Evolutionary conservation across 2,113 vertebrate species (phyloP), one percentile per base, ranked within the genome.

Genomic region (Megaptera novaeangliae): DNA sequence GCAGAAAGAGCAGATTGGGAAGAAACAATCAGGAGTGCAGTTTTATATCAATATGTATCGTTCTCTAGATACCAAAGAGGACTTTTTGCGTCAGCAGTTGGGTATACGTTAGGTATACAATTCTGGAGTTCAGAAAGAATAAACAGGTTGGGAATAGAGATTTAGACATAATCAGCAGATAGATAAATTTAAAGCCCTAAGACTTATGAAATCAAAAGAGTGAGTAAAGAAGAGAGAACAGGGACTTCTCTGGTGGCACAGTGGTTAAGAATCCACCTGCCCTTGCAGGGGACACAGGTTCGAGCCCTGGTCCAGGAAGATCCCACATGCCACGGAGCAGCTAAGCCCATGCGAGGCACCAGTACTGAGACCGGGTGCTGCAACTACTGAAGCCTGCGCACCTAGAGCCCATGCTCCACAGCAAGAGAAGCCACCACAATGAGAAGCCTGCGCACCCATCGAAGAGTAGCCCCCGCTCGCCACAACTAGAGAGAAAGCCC

Each of bases 191-290:
- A 80, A 57, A 94, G 46, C 21, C 61, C 4, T 61, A 61, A 89
- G 21, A 78, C 68, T 78, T 39, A 89, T 27, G 23, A 77, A 95
- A 84, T 88, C 44, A n/a, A 61, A 36, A 81, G 13, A 94, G 21
- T n/a, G 36, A 39, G 13, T 57, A 8, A 11, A 27, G 17, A 44
- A 69, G 64, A 87, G 20, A 57, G 55, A 20, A 57, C 55, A 57
- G 55, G 55, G 52, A 52, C 52, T 52, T 52, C 52, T 18, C 52
- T 52, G 52, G 52, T 52, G 52, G 52, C 15, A 1, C 52, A 17
- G 52, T 6, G 17, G 52, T 52, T 52, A 6, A 52, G 52, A 52
- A 52, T 52, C 49, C 49, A 52, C 49, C 49, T 52, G 49, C 49
- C 49, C 14, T 17, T 52, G 14, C 49, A 52, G 49, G 49, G 49